These are phyloP conservation scores for Melipona quadrifasciata DNA, from an alignment of 1,140 invertebrate species.

Conservation along the genomic window DNA sequence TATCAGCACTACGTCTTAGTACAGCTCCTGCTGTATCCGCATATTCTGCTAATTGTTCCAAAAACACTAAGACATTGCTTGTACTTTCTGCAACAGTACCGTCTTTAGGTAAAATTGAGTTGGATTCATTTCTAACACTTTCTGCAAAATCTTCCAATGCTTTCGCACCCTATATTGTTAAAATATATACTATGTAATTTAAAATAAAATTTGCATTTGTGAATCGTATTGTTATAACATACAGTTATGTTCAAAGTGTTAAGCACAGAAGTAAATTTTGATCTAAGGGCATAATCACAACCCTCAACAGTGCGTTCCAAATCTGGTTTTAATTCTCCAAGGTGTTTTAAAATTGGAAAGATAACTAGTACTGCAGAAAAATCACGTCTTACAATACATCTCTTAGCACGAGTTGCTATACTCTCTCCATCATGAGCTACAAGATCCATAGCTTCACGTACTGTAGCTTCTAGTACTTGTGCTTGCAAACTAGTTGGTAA, in stretches of 20 bases:
- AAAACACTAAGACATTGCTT: constrained; percentile 94
- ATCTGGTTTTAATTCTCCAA: constrained; percentile 90
- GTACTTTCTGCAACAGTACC: constrained; percentile 98
- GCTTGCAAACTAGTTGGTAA: constrained; percentile 91
- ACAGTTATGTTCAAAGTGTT: constrained; percentile 89
- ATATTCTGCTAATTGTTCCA: constrained; percentile 92
- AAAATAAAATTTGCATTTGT: neutral
- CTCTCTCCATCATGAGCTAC: constrained; percentile 93
- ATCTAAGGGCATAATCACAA: constrained; percentile 87
- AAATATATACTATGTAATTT: constrained; percentile 21
- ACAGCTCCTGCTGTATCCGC: constrained; percentile 87
- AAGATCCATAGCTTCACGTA: constrained; percentile 91
- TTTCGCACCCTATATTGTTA: constrained; percentile 87
- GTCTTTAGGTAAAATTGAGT: constrained; percentile 93
- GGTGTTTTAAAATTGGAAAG: constrained; percentile 93
- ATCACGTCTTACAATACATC: constrained; percentile 90
- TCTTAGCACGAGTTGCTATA: constrained; percentile 89
- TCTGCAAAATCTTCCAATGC: constrained; percentile 97
- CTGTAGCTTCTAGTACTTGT: constrained; percentile 92
- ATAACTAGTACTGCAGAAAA: constrained; percentile 92
- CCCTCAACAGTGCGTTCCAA: constrained; percentile 91
- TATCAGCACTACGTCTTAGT: constrained; percentile 82
- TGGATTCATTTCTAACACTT: constrained; percentile 91
- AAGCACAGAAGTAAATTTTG: constrained; percentile 88
- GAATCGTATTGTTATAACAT: constrained; percentile 64